Evolutionary conservation across 2,797 vertebrate species (phyloP).

Genomic region (Bovichtus diacanthus): DNA sequence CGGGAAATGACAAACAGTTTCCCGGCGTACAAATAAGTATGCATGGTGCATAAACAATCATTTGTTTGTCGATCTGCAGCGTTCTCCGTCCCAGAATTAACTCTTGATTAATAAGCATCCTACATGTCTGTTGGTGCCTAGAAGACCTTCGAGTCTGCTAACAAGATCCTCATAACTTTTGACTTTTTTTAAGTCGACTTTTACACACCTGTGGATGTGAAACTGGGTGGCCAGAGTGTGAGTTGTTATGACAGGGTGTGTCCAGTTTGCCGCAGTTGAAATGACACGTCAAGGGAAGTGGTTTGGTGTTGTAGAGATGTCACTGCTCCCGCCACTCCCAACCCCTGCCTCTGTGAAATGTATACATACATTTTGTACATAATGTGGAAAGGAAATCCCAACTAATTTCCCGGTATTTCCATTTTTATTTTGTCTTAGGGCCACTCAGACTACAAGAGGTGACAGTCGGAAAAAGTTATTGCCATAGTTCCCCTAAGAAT

Average conservation of each 20-base stretch:
- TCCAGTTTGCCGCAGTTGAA: conserved; percentile 28
- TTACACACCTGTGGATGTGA: conserved; percentile 51
- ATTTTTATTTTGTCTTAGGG: background rate
- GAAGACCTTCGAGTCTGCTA: background rate
- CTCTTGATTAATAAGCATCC: background rate
- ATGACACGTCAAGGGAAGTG: conserved; percentile 58
- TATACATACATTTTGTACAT: background rate
- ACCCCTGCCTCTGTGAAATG: background rate
- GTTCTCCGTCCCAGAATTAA: background rate
- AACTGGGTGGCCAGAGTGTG: conserved; percentile 44
- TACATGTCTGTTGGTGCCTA: background rate
- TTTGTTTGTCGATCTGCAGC: background rate
- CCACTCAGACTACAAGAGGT: background rate
- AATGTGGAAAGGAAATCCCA: background rate
- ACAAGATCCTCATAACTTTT: background rate
- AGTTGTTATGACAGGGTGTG: conserved; percentile 56
- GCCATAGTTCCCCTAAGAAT: background rate
- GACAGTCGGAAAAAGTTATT: background rate
- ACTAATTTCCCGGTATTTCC: background rate
- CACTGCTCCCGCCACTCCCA: background rate
- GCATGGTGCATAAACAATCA: background rate
- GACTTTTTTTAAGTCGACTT: background rate
- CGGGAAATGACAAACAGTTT: conserved; percentile 11
- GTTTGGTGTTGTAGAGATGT: conserved; percentile 47
- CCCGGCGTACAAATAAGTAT: background rate